Conservation (phyloP, 1,140 invertebrate species). For the Panonychus citri region DNA sequence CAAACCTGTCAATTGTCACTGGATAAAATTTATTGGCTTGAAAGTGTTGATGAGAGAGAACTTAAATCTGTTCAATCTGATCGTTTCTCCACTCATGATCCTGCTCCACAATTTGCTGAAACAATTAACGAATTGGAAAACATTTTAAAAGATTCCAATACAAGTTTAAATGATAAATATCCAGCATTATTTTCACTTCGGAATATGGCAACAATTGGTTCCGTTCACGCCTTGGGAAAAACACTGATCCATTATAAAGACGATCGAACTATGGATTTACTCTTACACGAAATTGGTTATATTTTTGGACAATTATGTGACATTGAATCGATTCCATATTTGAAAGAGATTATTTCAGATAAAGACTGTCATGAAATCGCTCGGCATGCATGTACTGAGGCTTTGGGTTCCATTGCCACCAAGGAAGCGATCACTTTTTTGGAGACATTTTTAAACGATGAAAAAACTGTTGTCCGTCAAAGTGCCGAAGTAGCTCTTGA, state of each 20-base stretch:
- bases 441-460: conserved; percentile 53
- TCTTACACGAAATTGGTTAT: conserved; percentile 92
- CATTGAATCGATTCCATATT: conserved; percentile 42
- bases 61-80: conserved; percentile 19
- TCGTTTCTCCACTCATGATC: conserved; percentile 69
- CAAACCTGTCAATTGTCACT: conserved; percentile 89
- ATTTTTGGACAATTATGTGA: conserved; percentile 88
- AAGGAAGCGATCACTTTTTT: conserved; percentile 57
- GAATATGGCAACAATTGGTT: conserved; percentile 52
- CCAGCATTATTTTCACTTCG: conserved; percentile 87
- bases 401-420: conserved; percentile 79
- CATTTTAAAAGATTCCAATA: conserved; percentile 46
- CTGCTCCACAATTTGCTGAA: conserved; percentile 47
- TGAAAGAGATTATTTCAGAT: conserved; percentile 48
- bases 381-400: conserved; percentile 93
- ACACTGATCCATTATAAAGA: conserved; percentile 15
- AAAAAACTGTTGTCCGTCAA: conserved; percentile 69
- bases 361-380: conserved; percentile 76
- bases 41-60: conserved; percentile 15
- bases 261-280: conserved; percentile 36
- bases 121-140: conserved; percentile 36
- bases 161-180: conserved; percentile 61
- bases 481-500: conserved; percentile 91
- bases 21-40: conserved; percentile 48
- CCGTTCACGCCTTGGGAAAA: conserved; percentile 52